Percentiles rank a stretch among this genome's conserved stretches.
Conservation (phyloP, 2,888 invertebrate species). For the Listrodromus nycthemerus region DNA sequence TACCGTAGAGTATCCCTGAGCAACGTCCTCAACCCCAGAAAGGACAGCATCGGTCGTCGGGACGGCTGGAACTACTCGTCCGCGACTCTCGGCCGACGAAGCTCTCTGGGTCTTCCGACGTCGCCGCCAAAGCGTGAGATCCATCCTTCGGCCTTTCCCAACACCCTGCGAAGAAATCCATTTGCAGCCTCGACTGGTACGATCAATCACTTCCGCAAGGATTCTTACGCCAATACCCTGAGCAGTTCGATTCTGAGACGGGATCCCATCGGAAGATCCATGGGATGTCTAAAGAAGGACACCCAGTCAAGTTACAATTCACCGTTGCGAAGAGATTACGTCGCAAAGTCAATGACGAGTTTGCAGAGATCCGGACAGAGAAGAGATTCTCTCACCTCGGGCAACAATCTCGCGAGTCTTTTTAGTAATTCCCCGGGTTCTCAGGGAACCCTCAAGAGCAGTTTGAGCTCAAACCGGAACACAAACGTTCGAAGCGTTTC, state of each 20-base stretch:
- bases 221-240: constrained; percentile 71
- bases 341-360: constrained; percentile 82
- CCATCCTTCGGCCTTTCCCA: constrained; percentile 91
- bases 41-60: constrained; percentile 75
- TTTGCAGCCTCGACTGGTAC: constrained; percentile 83
- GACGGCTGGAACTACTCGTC: constrained; percentile 69
- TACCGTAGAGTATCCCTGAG: constrained; percentile 87
- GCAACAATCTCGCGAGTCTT: constrained; percentile 74
- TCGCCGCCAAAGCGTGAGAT: constrained; percentile 86
- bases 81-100: constrained; percentile 68
- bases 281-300: constrained; percentile 81
- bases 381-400: constrained; percentile 69
- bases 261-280: constrained; percentile 83
- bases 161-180: constrained; percentile 88
- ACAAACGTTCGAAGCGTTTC: constrained; percentile 71
- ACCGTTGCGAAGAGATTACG: constrained; percentile 81
- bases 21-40: constrained; percentile 85
- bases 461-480: constrained; percentile 83
- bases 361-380: constrained; percentile 75
- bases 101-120: constrained; percentile 81
- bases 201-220: constrained; percentile 77
- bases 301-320: constrained; percentile 76
- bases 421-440: constrained; percentile 71
- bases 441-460: constrained; percentile 85
- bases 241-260: constrained; percentile 82